Evolutionary conservation across 2,113 vertebrate genomes (phyloP).

Genomic region (Oreocharis arfaki): DNA sequence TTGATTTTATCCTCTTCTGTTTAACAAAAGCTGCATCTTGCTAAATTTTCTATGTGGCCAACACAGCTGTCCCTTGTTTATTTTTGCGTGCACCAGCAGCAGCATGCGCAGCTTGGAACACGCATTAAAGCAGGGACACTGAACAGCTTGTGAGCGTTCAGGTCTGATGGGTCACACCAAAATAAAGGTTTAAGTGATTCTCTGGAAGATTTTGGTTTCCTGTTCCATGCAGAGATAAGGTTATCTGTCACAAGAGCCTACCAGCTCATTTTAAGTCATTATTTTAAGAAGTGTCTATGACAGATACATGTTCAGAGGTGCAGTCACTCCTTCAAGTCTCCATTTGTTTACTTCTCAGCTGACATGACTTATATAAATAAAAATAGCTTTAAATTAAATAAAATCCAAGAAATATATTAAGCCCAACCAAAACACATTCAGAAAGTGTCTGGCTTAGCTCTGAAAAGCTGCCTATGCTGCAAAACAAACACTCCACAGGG

Average conservation of each 20-base stretch:
- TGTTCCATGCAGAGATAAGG: background rate
- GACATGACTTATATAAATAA: background rate
- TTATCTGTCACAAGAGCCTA: background rate
- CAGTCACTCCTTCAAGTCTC: background rate
- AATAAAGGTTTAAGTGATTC: background rate
- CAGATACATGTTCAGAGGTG: background rate
- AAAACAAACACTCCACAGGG: background rate
- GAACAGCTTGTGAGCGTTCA: background rate
- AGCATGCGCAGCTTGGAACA: background rate
- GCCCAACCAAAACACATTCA: background rate
- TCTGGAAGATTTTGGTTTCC: background rate
- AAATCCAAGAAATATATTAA: background rate
- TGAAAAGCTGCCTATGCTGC: background rate
- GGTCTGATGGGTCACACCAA: background rate
- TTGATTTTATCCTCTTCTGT: slow-evolving; percentile 8
- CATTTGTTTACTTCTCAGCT: background rate
- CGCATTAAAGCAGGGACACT: background rate
- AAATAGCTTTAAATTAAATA: background rate
- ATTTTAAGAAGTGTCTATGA: background rate
- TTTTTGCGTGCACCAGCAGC: background rate
- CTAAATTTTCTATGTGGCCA: background rate
- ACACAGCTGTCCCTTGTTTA: slow-evolving; percentile 47
- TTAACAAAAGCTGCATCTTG: slow-evolving; percentile 28
- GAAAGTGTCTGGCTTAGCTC: background rate
- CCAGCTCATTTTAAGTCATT: background rate